phyloP scores from a whole-genome alignment of 2,113 vertebrate species.

The Onychostoma macrolepis region DNA sequence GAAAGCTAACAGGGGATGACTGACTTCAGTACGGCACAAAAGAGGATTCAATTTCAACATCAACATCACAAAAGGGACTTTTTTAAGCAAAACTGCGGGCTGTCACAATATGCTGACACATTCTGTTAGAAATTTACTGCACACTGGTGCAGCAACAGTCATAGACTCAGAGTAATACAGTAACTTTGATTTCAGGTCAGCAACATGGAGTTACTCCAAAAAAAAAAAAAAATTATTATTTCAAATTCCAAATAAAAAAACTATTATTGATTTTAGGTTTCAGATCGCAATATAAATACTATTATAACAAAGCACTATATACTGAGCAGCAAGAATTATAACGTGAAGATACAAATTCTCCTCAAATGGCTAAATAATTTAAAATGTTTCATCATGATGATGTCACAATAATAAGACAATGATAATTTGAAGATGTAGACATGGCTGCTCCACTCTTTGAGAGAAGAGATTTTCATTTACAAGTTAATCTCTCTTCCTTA shows the following conservation, averaged over 20 bases:
- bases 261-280: not conserved
- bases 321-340: not conserved
- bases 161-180: not conserved
- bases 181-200: not conserved
- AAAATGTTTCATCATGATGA: not conserved
- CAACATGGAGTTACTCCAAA: not conserved
- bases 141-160: not conserved
- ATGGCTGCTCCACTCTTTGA: not conserved
- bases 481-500: conserved; percentile 12
- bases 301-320: not conserved
- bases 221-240: not conserved
- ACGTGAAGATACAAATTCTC: not conserved
- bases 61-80: conserved; percentile 24
- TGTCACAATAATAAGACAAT: not conserved
- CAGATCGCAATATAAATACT: not conserved
- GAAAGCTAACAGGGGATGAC: conserved; percentile 30
- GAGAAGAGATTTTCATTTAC: conserved; percentile 11
- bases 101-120: not conserved
- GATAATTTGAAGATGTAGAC: not conserved
- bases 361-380: not conserved
- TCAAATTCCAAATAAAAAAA: not conserved
- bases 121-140: not conserved
- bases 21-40: conserved; percentile 1
- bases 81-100: not conserved
- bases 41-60: conserved; percentile 25